phyloP scores from a whole-genome alignment of 2,113 vertebrate genomes.

The Antigone vipio region DNA sequence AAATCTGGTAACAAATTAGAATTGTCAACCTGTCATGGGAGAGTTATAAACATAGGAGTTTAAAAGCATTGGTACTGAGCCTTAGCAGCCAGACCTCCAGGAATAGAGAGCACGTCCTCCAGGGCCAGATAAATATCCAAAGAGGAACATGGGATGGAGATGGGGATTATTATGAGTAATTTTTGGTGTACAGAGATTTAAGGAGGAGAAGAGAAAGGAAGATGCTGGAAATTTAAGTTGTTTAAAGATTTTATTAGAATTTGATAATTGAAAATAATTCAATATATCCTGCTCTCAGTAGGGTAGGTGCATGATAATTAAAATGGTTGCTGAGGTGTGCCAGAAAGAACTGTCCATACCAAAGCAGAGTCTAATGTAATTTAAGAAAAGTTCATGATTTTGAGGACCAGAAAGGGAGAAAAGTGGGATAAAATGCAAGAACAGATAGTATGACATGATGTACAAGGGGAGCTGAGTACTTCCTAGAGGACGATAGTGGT shows the following conservation, averaged over 20 bases:
- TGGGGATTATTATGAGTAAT: background rate
- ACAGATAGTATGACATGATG: background rate
- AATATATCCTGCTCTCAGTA: rapidly evolving
- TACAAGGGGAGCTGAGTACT: background rate
- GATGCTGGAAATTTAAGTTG: background rate
- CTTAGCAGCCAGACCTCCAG: background rate
- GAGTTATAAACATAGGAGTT: background rate
- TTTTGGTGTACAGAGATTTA: background rate
- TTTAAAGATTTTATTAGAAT: background rate
- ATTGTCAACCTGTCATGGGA: background rate
- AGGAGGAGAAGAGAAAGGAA: background rate
- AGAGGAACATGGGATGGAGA: background rate
- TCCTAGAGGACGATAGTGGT: background rate
- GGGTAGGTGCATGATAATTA: background rate
- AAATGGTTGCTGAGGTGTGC: background rate
- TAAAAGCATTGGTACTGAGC: background rate
- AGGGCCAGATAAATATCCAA: background rate
- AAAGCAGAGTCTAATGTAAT: background rate
- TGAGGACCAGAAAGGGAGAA: background rate
- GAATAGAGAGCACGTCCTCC: background rate
- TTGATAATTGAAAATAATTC: background rate
- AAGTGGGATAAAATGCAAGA: background rate
- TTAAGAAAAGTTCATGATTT: background rate
- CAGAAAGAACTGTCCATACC: background rate
- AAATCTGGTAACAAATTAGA: background rate